Evolutionary conservation across 2,888 invertebrate species (phyloP).

Genomic region (Anarsia innoxiella): DNA sequence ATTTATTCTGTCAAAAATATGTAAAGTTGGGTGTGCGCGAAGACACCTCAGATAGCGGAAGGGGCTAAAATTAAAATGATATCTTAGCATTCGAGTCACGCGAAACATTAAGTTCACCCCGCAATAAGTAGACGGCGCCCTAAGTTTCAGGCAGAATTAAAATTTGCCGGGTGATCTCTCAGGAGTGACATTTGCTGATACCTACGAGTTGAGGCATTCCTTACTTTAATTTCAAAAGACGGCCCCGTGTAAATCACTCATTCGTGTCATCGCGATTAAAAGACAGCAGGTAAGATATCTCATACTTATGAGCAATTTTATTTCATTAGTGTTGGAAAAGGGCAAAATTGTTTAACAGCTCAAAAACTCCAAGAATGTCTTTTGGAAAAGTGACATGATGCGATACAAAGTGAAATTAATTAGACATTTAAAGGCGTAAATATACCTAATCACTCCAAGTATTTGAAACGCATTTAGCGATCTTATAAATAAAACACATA

Average conservation of each 20-base stretch:
- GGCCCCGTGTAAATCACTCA: constrained; percentile 22
- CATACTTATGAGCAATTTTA: too few species aligned
- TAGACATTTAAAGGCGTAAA: too few species aligned
- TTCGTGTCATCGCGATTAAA: constrained; percentile 1
- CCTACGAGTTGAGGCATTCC: constrained; percentile 44
- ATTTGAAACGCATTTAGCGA: too few species aligned
- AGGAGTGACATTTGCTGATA: constrained; percentile 58
- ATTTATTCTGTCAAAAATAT: constrained; percentile 69
- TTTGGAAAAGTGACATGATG: too few species aligned
- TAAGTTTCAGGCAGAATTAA: constrained; percentile 69
- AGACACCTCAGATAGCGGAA: constrained; percentile 46
- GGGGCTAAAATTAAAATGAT: constrained; percentile 70
- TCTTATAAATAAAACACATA: too few species aligned
- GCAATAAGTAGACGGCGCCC: constrained; percentile 65
- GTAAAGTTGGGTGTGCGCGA: constrained; percentile 53
- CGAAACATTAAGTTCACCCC: constrained; percentile 67
- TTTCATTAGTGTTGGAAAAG: not conserved
- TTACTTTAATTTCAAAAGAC: constrained; percentile 25
- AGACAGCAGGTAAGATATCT: too few species aligned
- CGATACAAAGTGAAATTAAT: too few species aligned
- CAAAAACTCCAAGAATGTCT: too few species aligned
- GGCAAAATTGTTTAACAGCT: too few species aligned
- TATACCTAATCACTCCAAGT: too few species aligned
- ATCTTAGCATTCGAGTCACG: constrained; percentile 71
- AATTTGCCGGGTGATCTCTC: constrained; percentile 69